phyloP scores from a whole-genome alignment of 2,888 invertebrate genomes.

The Therioaphis trifolii region DNA sequence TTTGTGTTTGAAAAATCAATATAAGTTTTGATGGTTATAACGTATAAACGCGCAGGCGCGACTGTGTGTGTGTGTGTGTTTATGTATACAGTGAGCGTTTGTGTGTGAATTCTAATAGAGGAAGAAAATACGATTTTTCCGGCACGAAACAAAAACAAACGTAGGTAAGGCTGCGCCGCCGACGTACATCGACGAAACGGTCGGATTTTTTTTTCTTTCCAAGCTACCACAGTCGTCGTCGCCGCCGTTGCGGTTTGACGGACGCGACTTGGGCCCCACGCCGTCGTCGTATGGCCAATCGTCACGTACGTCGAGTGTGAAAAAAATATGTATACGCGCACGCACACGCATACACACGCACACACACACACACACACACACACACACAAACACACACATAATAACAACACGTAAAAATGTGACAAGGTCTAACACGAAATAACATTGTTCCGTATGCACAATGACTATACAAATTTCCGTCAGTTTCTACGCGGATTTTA shows the following conservation, averaged over 20 bases:
- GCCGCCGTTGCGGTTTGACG: constrained; percentile 48
- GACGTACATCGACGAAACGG: constrained; percentile 5
- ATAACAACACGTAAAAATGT: constrained; percentile 51
- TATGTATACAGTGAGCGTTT: neutral
- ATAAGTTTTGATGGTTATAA: neutral
- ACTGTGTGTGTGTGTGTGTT: neutral
- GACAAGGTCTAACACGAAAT: constrained; percentile 47
- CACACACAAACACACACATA: constrained; percentile 6
- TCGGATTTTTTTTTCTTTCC: constrained; percentile 3
- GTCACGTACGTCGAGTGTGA: constrained; percentile 53
- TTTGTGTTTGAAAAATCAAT: constrained; percentile 30
- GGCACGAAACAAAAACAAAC: constrained; percentile 19
- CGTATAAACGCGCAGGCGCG: neutral
- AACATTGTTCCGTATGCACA: constrained; percentile 34
- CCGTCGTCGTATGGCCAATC: constrained; percentile 18
- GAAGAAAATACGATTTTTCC: constrained; percentile 7
- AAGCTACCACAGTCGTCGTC: constrained; percentile 28
- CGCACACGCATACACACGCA: neutral
- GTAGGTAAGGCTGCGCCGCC: neutral
- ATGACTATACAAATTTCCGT: constrained; percentile 21
- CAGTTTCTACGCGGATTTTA: neutral
- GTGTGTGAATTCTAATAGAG: neutral
- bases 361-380: neutral
- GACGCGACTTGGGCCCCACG: constrained; percentile 27
- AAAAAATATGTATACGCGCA: neutral